Conservation (phyloP, 2,797 vertebrate species). For the Tarsius wallacei region DNA sequence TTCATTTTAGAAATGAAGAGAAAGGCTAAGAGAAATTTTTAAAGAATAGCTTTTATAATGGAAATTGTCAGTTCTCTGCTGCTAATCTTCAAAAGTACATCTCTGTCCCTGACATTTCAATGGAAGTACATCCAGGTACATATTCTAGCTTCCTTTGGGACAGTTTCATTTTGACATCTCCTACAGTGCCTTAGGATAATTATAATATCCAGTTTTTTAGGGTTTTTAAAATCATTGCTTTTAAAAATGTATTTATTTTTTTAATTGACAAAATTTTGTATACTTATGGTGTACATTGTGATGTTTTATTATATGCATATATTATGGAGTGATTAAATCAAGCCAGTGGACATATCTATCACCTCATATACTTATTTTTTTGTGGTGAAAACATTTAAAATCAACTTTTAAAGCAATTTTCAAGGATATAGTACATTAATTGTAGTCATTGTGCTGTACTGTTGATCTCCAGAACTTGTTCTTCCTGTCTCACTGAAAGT, state of each 20-base stretch:
- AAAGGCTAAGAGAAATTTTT: background rate
- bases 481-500: background rate
- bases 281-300: background rate
- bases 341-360: too few species aligned
- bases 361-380: background rate
- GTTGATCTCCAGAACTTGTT: background rate
- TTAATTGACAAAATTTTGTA: background rate
- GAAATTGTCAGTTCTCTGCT: background rate
- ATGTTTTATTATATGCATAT: background rate
- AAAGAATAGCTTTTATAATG: background rate
- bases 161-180: background rate
- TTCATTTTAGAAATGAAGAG: conserved; percentile 10
- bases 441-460: background rate
- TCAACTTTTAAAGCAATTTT: background rate
- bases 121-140: background rate
- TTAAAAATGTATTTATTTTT: background rate
- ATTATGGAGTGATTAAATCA: too few species aligned
- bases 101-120: background rate
- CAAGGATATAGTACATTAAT: background rate
- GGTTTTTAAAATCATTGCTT: background rate
- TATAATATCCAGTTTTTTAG: background rate
- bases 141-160: conserved; percentile 21
- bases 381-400: background rate
- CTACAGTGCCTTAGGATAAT: conserved; percentile 27
- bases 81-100: background rate